Base-by-base conservation (phyloP, 2,113 vertebrate species). In the Triplophysa siluroides region DNA sequence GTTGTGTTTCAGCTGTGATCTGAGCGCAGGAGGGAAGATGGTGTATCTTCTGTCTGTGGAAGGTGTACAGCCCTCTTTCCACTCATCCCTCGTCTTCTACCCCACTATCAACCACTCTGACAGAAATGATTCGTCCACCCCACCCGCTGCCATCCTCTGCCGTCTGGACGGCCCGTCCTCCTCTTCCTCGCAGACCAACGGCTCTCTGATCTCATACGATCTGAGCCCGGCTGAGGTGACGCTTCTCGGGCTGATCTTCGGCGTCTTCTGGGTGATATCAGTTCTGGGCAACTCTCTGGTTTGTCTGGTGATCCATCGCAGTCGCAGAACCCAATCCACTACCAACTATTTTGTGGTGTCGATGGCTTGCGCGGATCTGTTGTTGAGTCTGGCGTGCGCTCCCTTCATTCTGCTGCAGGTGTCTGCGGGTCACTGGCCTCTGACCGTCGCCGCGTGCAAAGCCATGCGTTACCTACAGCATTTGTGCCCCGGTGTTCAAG, bases 341-440 rank as follows among this genome's bases (percentile, higher is more conserved):
- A 96, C 96, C 72, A 97, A 98, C 89, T 98, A 97, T 81, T 98
- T 98, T 8, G 96, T 98, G 70, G 95, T 95, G 78, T 96, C 97
- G 8, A 89, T 99, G 93, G 97, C 97, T 0, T 97, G 95, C 0
- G 95, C 96, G 0, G 97, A 99, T 84, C 90, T 98, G 4, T 92
- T 98, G 26, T 61, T 94, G 83, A 96, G 93, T 1, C 41, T 95
- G 1, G 88, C 90, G 5, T 94, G 94, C 0, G 85, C 84, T 0
- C 97, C 97, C 0, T 94, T 98, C 0, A 18, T 93, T 12, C 82
- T 98, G 79, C 88, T 98, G 8, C 97, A 98, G 91, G 89, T 98
- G 1, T 79, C 86, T 2, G 89, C 85, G 0, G 95, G 95, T 0
- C 81, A 90, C 8, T 98, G 97, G 97, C 83, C 86, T 0, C 88